Percentiles rank a stretch among this genome's conserved stretches.
phyloP scores from a whole-genome alignment of 2,888 invertebrate genomes.

The Agrilus biguttatus region DNA sequence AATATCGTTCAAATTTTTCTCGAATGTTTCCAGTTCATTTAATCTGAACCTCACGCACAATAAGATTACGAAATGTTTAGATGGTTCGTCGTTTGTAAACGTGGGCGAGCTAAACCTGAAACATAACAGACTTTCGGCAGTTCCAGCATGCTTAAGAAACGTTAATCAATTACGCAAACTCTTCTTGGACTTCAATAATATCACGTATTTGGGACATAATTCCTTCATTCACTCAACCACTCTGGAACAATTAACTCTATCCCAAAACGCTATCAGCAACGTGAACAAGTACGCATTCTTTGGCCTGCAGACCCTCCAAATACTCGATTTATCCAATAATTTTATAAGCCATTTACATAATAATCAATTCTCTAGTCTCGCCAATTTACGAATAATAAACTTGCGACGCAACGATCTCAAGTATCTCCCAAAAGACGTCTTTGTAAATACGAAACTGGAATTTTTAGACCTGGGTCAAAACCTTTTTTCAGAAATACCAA shows the following conservation, averaged over 20 bases:
- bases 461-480: slow-evolving; percentile 68
- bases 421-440: slow-evolving; percentile 62
- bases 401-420: slow-evolving; percentile 58
- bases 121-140: slow-evolving; percentile 48
- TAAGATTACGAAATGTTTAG: slow-evolving; percentile 34
- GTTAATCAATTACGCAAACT: slow-evolving; percentile 52
- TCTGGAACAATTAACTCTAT: slow-evolving; percentile 59
- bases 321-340: slow-evolving; percentile 66
- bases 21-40: slow-evolving; percentile 56
- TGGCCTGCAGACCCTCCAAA: slow-evolving; percentile 58
- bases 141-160: slow-evolving; percentile 53
- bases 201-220: slow-evolving; percentile 54
- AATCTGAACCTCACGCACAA: slow-evolving; percentile 66
- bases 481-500: slow-evolving; percentile 66
- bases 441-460: slow-evolving; percentile 66
- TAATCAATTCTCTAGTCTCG: slow-evolving; percentile 66
- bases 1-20: slow-evolving; percentile 52
- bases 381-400: slow-evolving; percentile 57
- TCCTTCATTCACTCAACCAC: slow-evolving; percentile 56
- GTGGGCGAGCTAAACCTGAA: slow-evolving; percentile 58
- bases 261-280: slow-evolving; percentile 56
- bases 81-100: slow-evolving; percentile 38
- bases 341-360: slow-evolving; percentile 60
- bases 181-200: slow-evolving; percentile 59
- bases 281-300: slow-evolving; percentile 65